A percentile compares a stretch with the other conserved stretches of the same genome.
Conservation (phyloP, 2,888 invertebrate genomes). For the Bimastos eiseni region DNA sequence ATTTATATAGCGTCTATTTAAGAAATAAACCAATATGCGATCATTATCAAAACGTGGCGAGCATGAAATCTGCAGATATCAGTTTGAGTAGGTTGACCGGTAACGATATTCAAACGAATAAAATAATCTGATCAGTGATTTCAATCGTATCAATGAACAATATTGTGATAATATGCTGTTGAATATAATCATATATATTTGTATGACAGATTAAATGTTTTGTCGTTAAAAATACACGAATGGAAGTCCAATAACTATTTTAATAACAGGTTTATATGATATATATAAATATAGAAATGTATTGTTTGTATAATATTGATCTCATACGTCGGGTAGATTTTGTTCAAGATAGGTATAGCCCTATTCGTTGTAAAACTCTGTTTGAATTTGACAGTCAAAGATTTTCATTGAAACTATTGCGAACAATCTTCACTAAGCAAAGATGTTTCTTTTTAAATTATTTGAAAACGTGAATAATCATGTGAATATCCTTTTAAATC, state of each 20-base stretch:
- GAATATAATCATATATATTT: neutral
- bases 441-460: neutral
- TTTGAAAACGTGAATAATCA: no score
- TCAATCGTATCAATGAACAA: neutral
- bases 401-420: neutral
- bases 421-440: neutral
- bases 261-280: neutral
- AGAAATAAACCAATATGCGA: neutral
- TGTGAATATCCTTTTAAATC: neutral
- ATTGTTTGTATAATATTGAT: neutral
- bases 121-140: neutral
- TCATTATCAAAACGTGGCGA: neutral
- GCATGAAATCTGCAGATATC: neutral
- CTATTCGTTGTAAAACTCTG: neutral
- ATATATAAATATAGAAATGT: neutral
- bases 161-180: neutral
- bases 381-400: neutral
- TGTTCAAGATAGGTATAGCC: neutral
- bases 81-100: neutral
- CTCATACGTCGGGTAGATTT: neutral
- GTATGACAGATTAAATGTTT: neutral
- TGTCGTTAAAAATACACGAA: neutral
- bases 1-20: neutral
- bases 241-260: neutral
- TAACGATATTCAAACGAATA: neutral